Percentiles rank a stretch among this genome's conserved stretches.
phyloP scores from a whole-genome alignment of 2,113 vertebrate genomes.

The Plectropomus leopardus region DNA sequence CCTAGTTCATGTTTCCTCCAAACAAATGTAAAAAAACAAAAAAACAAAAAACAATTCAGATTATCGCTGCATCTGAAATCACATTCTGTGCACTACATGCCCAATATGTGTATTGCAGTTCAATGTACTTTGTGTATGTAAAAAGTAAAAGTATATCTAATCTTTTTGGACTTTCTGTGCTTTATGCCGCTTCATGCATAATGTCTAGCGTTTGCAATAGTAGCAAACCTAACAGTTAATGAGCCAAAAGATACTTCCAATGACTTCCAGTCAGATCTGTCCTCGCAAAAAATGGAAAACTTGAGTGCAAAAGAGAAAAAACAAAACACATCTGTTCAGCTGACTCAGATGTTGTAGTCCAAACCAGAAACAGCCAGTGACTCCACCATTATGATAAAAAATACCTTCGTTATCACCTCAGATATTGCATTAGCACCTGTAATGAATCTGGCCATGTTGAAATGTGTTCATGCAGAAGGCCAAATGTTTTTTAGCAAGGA shows the following conservation, averaged over 20 bases:
- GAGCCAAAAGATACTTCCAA: neutral
- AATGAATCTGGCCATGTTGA: constrained; percentile 11
- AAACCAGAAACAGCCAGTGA: neutral
- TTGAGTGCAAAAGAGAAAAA: neutral
- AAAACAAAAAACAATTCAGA: too few relatives aligned
- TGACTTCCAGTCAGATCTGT: neutral
- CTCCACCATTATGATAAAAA: constrained; percentile 7
- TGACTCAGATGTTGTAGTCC: neutral
- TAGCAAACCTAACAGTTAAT: neutral
- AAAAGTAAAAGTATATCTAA: too few relatives aligned
- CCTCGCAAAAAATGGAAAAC: neutral
- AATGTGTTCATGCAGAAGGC: constrained; percentile 8
- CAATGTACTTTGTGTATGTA: too few relatives aligned
- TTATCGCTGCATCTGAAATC: too few relatives aligned
- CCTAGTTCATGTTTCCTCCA: neutral
- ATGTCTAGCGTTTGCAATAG: too few relatives aligned
- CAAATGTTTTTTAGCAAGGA: neutral
- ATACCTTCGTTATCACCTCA: neutral
- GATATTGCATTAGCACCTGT: neutral
- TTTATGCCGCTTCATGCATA: too few relatives aligned
- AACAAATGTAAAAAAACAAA: neutral
- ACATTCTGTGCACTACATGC: too few relatives aligned
- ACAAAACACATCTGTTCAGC: neutral
- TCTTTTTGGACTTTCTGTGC: too few relatives aligned
- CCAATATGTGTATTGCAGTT: too few relatives aligned